These are phyloP conservation scores for Channa striata DNA, from an alignment of 2,797 vertebrate species.

Conservation along the genomic window DNA sequence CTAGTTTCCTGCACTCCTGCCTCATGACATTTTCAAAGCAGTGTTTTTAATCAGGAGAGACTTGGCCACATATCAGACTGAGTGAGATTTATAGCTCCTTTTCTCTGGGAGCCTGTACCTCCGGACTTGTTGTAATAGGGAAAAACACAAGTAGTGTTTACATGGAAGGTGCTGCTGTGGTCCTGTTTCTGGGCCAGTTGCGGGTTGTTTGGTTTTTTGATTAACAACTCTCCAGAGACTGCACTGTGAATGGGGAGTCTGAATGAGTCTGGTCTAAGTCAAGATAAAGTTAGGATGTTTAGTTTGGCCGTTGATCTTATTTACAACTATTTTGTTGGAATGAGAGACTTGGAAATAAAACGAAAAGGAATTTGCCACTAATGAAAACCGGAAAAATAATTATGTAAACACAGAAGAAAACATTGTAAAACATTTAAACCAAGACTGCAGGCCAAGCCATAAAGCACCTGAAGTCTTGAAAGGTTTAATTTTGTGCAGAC, in stretches of 20 bases:
- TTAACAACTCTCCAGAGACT: conserved; percentile 67
- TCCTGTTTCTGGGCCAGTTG: conserved; percentile 44
- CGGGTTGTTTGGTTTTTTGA: conserved; percentile 79
- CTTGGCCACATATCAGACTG: conserved; percentile 58
- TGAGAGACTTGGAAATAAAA: no score
- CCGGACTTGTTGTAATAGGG: conserved; percentile 50
- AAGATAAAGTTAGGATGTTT: conserved; percentile 4
- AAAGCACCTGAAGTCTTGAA: no score
- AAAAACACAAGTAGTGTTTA: conserved; percentile 72
- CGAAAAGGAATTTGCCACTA: not conserved
- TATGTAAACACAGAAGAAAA: not conserved
- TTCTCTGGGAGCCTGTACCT: conserved; percentile 54
- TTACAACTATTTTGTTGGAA: not conserved
- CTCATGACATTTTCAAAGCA: conserved; percentile 43
- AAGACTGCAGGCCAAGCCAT: no score
- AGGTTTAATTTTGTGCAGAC: no score
- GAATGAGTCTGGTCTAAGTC: conserved; percentile 35
- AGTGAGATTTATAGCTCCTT: conserved; percentile 73
- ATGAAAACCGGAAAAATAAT: not conserved
- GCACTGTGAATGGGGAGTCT: conserved; percentile 19
- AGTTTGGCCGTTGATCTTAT: not conserved
- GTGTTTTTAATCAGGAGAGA: conserved; percentile 69
- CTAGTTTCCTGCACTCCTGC: conserved; percentile 12
- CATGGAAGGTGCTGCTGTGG: conserved; percentile 59
- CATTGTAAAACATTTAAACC: no score